Percentiles rank a stretch among this genome's conserved stretches.
Conservation (phyloP, 2,888 invertebrate genomes). For the Trachelus tabidus region DNA sequence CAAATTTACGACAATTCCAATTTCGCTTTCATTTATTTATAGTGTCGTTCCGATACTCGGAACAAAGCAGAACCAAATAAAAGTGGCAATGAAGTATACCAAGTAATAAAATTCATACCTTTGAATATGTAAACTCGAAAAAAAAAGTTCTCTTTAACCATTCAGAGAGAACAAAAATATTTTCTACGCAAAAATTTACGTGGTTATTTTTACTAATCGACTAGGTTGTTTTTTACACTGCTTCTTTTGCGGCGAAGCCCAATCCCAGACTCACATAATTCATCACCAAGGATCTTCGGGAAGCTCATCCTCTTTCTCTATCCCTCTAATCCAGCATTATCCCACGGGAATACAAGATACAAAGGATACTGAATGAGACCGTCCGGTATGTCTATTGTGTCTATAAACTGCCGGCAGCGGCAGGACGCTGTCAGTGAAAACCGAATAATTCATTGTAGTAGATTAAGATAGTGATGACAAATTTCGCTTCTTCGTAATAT, state of each 20-base stretch:
- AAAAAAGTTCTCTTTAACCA: neutral
- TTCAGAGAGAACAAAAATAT: neutral
- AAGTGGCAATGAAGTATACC: neutral
- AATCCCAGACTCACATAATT: neutral
- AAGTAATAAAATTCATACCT: neutral
- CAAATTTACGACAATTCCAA: slow-evolving; percentile 50
- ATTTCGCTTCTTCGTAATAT: slow-evolving; percentile 10
- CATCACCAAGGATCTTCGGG: neutral
- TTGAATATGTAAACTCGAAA: neutral
- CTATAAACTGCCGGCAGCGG: neutral
- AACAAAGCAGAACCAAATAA: slow-evolving; percentile 1
- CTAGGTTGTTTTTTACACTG: neutral
- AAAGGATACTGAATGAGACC: neutral
- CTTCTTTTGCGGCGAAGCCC: neutral
- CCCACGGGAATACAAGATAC: too few relatives aligned
- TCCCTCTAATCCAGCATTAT: too few relatives aligned
- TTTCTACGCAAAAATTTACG: neutral
- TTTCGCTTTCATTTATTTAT: slow-evolving; percentile 38
- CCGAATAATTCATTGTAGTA: slow-evolving; percentile 8
- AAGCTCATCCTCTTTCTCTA: neutral
- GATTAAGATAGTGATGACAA: slow-evolving; percentile 22
- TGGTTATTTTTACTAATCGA: neutral
- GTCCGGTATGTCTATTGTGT: neutral
- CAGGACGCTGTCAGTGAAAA: neutral
- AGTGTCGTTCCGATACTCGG: slow-evolving; percentile 32